Percentiles rank a stretch among this genome's conserved stretches.
Evolutionary conservation across 2,797 vertebrate genomes (phyloP).

Genomic region (Macroramphosus scolopax): DNA sequence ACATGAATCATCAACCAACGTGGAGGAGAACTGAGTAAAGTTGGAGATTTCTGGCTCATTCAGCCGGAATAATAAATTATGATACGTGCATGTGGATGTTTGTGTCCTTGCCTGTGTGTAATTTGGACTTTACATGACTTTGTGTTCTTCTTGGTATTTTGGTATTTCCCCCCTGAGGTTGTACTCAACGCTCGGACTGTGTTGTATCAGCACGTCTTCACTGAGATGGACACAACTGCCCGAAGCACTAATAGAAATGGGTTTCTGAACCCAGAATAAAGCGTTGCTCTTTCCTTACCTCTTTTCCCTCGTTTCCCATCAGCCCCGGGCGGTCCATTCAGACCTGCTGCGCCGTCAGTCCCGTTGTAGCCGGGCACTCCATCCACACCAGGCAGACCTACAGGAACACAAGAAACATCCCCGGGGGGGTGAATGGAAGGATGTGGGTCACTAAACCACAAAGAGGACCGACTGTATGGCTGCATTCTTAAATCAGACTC

Average conservation of each 20-base stretch:
- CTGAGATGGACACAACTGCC: conserved; percentile 41
- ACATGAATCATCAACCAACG: conserved; percentile 38
- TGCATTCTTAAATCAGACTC: conserved; percentile 5
- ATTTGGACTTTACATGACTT: no score
- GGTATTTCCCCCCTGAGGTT: conserved; percentile 26
- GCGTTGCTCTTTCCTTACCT: conserved; percentile 70
- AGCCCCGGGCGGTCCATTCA: conserved; percentile 84
- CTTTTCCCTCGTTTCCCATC: conserved; percentile 90
- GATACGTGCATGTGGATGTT: no score
- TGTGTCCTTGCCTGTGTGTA: no score
- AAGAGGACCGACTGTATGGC: conserved; percentile 6
- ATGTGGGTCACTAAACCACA: conserved; percentile 39
- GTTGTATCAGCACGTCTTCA: no score
- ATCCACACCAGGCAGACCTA: conserved; percentile 28
- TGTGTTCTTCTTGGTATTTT: conserved; percentile 15
- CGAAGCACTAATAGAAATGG: conserved; percentile 17
- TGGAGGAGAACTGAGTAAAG: conserved; percentile 34
- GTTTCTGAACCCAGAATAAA: conserved; percentile 6
- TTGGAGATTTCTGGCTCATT: conserved; percentile 58
- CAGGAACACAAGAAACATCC: no score
- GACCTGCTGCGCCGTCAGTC: conserved; percentile 86
- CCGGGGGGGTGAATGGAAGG: no score
- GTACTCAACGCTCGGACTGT: conserved; percentile 45
- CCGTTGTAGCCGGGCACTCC: conserved; percentile 87
- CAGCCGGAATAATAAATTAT: no score